Conservation (phyloP, 2,797 vertebrate genomes). For the Myripristis murdjan region DNA sequence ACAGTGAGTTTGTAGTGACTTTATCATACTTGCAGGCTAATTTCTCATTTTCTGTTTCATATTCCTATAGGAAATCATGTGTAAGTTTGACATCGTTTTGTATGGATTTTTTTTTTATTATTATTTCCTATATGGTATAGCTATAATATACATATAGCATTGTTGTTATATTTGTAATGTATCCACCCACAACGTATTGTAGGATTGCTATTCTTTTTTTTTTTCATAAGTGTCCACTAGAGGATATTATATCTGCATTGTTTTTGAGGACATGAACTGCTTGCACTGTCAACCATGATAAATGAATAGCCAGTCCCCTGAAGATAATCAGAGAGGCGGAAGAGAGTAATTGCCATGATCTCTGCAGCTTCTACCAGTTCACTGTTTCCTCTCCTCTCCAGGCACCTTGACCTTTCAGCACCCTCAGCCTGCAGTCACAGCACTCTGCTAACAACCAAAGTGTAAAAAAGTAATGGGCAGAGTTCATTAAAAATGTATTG, state of each 20-base stretch:
- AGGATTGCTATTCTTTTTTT: background rate
- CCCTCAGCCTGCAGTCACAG: background rate
- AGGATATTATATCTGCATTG: background rate
- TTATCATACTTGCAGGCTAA: too few species aligned
- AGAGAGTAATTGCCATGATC: constrained; percentile 18
- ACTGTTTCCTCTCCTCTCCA: constrained; percentile 17
- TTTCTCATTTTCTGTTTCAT: too few species aligned
- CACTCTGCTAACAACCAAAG: background rate
- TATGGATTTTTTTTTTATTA: too few species aligned
- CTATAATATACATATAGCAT: too few species aligned
- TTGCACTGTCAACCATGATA: constrained; percentile 6
- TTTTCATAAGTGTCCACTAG: background rate
- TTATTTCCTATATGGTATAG: too few species aligned
- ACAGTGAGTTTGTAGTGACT: too few species aligned
- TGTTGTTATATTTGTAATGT: background rate
- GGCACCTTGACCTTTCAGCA: background rate
- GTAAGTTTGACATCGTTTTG: too few species aligned
- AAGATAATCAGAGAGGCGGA: constrained; percentile 24
- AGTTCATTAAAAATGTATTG: background rate
- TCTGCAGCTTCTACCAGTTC: constrained; percentile 24
- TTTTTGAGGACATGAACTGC: constrained; percentile 13
- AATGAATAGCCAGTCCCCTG: constrained; percentile 4
- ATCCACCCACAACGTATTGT: background rate
- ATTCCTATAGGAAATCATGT: too few species aligned
- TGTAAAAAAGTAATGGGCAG: background rate